These are phyloP conservation scores for Brenthis ino DNA, from an alignment of 2,888 invertebrate genomes.

Conservation along the genomic window DNA sequence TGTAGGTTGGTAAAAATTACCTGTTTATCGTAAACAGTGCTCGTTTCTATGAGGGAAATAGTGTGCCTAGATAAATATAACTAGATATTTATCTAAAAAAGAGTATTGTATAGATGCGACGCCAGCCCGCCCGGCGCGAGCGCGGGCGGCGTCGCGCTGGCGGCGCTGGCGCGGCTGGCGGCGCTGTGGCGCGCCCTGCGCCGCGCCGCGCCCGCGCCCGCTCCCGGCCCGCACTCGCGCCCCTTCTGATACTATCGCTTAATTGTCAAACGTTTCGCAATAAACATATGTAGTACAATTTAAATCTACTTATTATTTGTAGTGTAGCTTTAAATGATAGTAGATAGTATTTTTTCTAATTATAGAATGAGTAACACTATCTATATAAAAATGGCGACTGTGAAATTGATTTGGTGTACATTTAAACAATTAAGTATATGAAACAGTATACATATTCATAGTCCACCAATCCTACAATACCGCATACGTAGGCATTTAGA, in stretches of 20 bases:
- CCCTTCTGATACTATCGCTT: neutral
- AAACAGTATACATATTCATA: no score
- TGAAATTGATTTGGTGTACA: no score
- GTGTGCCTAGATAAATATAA: no score
- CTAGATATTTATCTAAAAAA: neutral
- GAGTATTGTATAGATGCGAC: neutral
- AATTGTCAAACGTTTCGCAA: neutral
- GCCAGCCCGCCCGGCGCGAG: constrained; percentile 5
- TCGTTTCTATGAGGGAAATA: no score
- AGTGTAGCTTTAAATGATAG: neutral
- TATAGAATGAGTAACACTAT: no score
- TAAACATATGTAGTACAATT: neutral
- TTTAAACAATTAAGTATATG: no score
- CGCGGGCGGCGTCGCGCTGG: constrained; percentile 14
- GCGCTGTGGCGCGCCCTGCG: constrained; percentile 32
- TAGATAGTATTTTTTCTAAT: no score
- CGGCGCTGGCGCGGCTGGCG: constrained; percentile 25
- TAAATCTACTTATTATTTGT: constrained; percentile 1
- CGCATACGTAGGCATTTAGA: no score
- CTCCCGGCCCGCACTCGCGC: constrained; percentile 27
- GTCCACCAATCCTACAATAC: no score
- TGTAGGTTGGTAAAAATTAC: no score
- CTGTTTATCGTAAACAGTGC: no score
- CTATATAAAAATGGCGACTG: no score
- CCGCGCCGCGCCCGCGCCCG: constrained; percentile 27